phyloP scores from a whole-genome alignment of 2,888 invertebrate species.

The Lysandra coridon region DNA sequence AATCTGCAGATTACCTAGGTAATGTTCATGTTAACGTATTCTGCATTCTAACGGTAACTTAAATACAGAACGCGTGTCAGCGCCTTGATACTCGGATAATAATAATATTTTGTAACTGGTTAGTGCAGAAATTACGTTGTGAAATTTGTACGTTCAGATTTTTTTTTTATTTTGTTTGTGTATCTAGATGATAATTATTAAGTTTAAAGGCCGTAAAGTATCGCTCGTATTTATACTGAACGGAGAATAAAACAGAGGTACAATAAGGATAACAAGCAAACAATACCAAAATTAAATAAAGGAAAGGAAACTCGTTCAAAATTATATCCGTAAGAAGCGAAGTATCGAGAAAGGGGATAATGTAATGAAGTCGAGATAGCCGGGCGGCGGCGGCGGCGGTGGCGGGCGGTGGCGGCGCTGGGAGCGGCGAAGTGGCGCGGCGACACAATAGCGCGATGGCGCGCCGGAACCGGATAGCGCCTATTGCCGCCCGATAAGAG shows the following conservation, averaged over 20 bases:
- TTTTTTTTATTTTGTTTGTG: neutral
- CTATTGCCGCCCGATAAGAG: slow-evolving; percentile 78
- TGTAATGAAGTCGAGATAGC: slow-evolving; percentile 64
- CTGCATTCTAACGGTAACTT: too few relatives aligned
- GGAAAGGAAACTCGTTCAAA: slow-evolving; percentile 43
- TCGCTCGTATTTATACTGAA: neutral
- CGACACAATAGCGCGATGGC: slow-evolving; percentile 64
- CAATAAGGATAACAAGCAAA: slow-evolving; percentile 31
- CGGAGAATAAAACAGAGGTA: slow-evolving; percentile 1
- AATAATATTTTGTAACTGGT: too few relatives aligned
- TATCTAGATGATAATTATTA: neutral
- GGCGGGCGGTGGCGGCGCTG: slow-evolving; percentile 48
- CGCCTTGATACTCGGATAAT: neutral
- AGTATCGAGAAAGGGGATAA: slow-evolving; percentile 62
- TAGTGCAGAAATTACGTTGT: too few relatives aligned
- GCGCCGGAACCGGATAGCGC: slow-evolving; percentile 77
- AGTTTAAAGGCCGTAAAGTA: neutral
- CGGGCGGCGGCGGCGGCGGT: slow-evolving; percentile 50
- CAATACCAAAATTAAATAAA: slow-evolving; percentile 38
- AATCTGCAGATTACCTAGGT: too few relatives aligned
- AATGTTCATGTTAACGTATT: too few relatives aligned
- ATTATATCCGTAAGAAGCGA: slow-evolving; percentile 47
- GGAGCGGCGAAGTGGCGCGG: slow-evolving; percentile 41
- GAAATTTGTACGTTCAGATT: too few relatives aligned
- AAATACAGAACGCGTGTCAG: neutral